These are phyloP conservation scores for Cosmia pyralina DNA, from an alignment of 2,888 invertebrate genomes.

Conservation along the genomic window DNA sequence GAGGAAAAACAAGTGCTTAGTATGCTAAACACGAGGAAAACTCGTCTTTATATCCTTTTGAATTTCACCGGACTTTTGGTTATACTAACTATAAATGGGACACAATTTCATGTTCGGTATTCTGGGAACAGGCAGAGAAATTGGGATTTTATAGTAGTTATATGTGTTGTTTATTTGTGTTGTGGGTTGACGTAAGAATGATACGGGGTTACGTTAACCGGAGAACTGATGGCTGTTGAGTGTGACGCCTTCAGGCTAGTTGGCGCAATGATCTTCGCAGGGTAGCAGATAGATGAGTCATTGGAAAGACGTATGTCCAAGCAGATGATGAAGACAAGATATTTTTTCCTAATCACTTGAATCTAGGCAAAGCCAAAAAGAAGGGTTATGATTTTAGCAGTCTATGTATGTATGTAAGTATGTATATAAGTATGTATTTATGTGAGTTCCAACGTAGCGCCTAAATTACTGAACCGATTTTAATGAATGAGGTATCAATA, in stretches of 20 bases:
- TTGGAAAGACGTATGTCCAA: no score
- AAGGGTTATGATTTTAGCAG: no score
- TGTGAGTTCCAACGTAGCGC: no score
- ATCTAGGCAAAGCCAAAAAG: no score
- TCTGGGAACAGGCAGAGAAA: neutral
- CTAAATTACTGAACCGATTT: no score
- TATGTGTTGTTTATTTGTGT: neutral
- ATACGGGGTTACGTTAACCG: neutral
- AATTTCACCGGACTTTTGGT: constrained; percentile 8
- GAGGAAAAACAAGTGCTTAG: constrained; percentile 46
- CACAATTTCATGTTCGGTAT: constrained; percentile 1
- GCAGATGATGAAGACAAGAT: neutral
- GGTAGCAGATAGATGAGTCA: neutral
- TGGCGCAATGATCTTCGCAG: neutral
- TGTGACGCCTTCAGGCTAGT: neutral
- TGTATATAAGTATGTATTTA: no score
- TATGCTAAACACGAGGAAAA: constrained; percentile 57
- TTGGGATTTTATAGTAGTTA: neutral
- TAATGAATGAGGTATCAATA: no score
- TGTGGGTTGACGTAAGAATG: neutral
- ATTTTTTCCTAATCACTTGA: no score
- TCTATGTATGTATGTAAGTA: no score
- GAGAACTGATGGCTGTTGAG: neutral
- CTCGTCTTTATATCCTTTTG: constrained; percentile 25
- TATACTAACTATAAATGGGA: neutral